Evolutionary conservation across 2,113 vertebrate species (phyloP).

Genomic region (Sylvilagus bachmani): DNA sequence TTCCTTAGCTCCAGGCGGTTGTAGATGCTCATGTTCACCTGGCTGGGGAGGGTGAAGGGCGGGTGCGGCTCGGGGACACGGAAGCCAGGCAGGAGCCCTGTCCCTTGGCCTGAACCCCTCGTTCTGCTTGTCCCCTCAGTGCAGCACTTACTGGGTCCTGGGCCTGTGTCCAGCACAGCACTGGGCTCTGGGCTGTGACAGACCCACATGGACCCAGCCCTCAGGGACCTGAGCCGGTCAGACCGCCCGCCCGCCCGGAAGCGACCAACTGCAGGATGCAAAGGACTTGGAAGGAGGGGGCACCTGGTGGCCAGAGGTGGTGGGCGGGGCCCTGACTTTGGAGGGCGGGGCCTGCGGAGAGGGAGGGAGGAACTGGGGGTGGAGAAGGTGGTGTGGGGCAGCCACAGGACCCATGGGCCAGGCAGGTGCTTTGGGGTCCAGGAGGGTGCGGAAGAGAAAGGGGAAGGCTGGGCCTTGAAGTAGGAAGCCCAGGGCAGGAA

Average conservation of each 20-base stretch:
- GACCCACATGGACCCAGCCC: neutral
- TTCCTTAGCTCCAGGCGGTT: slow-evolving; percentile 86
- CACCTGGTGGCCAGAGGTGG: neutral
- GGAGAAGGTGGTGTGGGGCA: neutral
- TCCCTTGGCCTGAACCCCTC: neutral
- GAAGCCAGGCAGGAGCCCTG: neutral
- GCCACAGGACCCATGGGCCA: neutral
- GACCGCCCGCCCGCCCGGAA: neutral
- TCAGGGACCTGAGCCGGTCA: neutral
- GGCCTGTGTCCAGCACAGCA: rapidly evolving
- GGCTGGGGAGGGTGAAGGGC: slow-evolving; percentile 79
- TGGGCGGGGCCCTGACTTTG: neutral
- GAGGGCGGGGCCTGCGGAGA: neutral
- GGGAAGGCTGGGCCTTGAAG: neutral
- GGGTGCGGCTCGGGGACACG: neutral
- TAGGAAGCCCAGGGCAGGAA: neutral
- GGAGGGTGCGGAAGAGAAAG: neutral
- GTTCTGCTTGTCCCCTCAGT: neutral
- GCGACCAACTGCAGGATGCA: neutral
- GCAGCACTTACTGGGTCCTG: neutral
- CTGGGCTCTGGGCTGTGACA: neutral
- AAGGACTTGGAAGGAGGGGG: neutral
- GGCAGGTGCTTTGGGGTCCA: neutral
- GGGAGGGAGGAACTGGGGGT: neutral
- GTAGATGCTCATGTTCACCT: slow-evolving; percentile 90